These are phyloP conservation scores for Promerops cafer DNA, from an alignment of 2,113 vertebrate species.

Conservation along the genomic window DNA sequence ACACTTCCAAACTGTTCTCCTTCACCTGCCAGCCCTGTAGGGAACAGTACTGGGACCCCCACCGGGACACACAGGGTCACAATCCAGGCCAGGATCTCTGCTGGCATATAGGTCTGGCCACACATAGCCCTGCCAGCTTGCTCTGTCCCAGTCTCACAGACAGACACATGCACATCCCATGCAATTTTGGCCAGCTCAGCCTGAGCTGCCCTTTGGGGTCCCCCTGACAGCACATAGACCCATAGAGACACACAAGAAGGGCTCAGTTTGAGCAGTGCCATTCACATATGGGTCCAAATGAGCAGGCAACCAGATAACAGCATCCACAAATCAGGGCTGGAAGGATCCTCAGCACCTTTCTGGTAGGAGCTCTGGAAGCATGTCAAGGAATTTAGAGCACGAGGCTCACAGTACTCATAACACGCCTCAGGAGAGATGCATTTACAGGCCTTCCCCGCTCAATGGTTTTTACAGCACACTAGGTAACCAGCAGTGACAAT, in stretches of 20 bases:
- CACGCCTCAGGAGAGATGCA: rapidly evolving
- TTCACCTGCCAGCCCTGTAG: not conserved
- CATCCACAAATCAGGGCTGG: not conserved
- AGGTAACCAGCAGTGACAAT: not conserved
- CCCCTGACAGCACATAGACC: rapidly evolving
- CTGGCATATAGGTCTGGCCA: not conserved
- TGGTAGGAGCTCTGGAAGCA: rapidly evolving
- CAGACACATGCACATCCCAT: rapidly evolving
- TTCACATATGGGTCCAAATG: not conserved
- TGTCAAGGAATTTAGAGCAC: rapidly evolving
- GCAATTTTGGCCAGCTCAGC: not conserved
- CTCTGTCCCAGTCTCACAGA: not conserved
- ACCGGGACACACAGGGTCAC: rapidly evolving
- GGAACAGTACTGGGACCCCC: not conserved
- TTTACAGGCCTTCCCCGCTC: not conserved
- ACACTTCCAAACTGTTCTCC: not conserved
- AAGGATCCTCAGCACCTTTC: not conserved
- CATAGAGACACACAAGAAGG: not conserved
- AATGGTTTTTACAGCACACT: not conserved
- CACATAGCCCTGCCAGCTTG: rapidly evolving
- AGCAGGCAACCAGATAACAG: not conserved
- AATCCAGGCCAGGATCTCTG: not conserved
- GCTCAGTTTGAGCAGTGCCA: not conserved
- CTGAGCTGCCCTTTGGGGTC: not conserved
- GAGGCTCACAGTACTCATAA: rapidly evolving